Evolutionary conservation across 2,888 invertebrate genomes (phyloP).

Genomic region (Pristionchus maxplancki): DNA sequence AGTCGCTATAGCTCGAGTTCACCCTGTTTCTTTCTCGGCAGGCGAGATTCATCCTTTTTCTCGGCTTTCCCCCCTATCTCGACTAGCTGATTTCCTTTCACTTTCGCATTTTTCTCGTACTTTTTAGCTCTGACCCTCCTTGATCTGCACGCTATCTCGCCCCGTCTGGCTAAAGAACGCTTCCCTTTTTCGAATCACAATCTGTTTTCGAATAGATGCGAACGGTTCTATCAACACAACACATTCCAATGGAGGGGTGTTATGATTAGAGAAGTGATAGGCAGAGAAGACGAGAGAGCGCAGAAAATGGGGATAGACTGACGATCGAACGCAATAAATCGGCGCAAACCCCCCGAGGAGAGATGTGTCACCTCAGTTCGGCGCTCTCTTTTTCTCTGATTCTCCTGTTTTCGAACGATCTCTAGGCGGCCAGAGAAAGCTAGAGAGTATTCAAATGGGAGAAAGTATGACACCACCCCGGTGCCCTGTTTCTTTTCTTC

Average conservation of each 20-base stretch:
- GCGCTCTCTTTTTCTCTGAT: slow-evolving; percentile 18
- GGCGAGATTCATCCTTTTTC: neutral
- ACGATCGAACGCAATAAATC: neutral
- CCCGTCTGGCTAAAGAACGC: neutral
- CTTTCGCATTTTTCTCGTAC: slow-evolving; percentile 37
- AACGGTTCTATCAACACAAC: neutral
- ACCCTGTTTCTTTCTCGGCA: neutral
- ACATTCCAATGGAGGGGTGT: neutral
- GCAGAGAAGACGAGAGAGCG: neutral
- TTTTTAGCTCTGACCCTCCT: neutral
- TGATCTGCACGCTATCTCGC: neutral
- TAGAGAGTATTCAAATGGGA: neutral
- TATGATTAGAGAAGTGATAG: neutral
- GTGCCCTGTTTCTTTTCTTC: slow-evolving; percentile 1
- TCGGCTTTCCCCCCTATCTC: neutral
- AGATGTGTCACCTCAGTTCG: neutral
- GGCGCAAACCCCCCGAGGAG: neutral
- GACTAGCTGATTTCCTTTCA: slow-evolving; percentile 32
- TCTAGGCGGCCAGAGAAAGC: neutral
- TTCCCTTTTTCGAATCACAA: neutral
- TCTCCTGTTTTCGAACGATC: neutral
- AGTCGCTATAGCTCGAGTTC: neutral
- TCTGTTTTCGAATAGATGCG: neutral
- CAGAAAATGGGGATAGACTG: neutral
- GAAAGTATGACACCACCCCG: neutral